Evolutionary conservation across 2,113 vertebrate genomes (phyloP).

Genomic region (Strigops habroptila): DNA sequence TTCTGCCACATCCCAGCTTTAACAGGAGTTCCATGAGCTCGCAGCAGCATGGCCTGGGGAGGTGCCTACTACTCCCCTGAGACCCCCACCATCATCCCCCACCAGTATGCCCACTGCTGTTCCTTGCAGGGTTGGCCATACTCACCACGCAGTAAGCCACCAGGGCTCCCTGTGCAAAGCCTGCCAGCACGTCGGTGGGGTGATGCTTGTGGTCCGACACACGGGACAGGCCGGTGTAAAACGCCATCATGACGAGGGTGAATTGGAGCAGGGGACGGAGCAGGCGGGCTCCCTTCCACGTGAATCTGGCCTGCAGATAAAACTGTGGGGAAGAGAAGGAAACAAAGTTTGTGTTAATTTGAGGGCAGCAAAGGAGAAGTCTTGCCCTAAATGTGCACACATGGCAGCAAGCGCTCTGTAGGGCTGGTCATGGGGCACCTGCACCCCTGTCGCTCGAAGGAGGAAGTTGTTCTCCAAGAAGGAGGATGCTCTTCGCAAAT

Average conservation of each 20-base stretch:
- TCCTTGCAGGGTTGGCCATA: not conserved
- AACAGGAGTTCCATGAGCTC: accelerated
- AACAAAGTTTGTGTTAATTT: not conserved
- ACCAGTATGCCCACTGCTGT: accelerated
- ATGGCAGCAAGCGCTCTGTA: accelerated
- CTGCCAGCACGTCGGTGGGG: conserved; percentile 89
- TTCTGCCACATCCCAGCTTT: not conserved
- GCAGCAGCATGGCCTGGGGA: accelerated
- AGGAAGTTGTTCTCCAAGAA: accelerated
- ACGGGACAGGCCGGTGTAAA: conserved; percentile 93
- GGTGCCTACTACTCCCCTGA: accelerated
- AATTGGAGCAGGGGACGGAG: conserved; percentile 94
- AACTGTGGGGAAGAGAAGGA: conserved; percentile 73
- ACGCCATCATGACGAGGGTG: conserved; percentile 97
- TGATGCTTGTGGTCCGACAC: conserved; percentile 96
- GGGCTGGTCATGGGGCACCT: not conserved
- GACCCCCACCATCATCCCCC: not conserved
- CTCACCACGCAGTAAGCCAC: conserved; percentile 95
- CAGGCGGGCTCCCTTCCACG: conserved; percentile 90
- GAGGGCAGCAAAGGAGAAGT: not conserved
- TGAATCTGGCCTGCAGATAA: conserved; percentile 94
- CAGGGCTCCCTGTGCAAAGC: conserved; percentile 90
- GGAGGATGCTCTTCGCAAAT: not conserved
- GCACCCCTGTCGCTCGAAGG: not conserved
- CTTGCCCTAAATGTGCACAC: accelerated